Evolutionary conservation across 2,113 vertebrate species (phyloP), one percentile per base, ranked within the genome.

Genomic region (Okapia johnstoni): DNA sequence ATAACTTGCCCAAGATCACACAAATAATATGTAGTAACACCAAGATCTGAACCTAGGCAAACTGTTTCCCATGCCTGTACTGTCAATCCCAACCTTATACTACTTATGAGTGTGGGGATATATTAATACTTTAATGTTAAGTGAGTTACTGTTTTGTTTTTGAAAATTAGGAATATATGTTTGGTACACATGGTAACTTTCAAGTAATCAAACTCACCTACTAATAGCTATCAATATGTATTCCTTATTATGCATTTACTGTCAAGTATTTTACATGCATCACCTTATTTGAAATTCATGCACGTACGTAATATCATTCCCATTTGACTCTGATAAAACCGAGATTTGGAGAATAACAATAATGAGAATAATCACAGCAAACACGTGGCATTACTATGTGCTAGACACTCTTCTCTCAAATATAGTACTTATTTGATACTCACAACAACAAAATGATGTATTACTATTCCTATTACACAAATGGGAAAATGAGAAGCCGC

Each of bases 271-370:
- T 90, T 55, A 81, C 3, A 63, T 48, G 21, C 9, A 66, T 79
- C 52, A 70, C 79, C 52, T 93, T 55, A 81, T 60, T 90, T 92
- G 50, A 93, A 94, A 88, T 77, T 54, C 12, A 57, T 8, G 13
- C 17, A 96, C 13, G 70, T 33, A 43, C 28, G 2, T 46, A 77
- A 43, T 91, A 43, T 43, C 66, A 80, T 63, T 7, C 12, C 25
- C 70, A 94, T 84, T 60, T 96, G 80, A 89, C 5, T 57, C n/a
- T 60, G 33, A 90, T 85, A 94, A 95, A 55, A 89, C 25, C n/a
- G 26, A 95, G 17, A 10, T 52, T 61, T 97, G 30, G 50, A 81
- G 50, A 55, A 52, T 50, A 85, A 61, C 36, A 87, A 60, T 16
- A 87, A 54, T 30, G 50, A 70, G 10, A 77, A 57, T 16, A 57